Conservation (phyloP, 2,888 invertebrate species). For the Aplocera efformata region DNA sequence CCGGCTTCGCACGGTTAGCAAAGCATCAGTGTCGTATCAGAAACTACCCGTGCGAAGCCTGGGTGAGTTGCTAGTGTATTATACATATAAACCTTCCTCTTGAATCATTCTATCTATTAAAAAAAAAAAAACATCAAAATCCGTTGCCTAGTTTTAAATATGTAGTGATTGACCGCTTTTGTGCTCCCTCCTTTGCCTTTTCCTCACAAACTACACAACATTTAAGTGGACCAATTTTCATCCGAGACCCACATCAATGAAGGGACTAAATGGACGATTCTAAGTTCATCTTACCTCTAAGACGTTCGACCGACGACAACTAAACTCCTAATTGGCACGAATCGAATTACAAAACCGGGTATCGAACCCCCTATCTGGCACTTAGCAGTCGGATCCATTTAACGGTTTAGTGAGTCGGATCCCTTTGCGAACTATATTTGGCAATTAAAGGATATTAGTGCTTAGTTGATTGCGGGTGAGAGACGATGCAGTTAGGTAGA, state of each 20-base stretch:
- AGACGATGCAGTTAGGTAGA: not conserved
- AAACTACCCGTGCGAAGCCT: too few species aligned
- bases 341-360: conserved; percentile 76
- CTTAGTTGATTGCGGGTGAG: conserved; percentile 31
- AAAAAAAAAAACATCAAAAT: too few species aligned
- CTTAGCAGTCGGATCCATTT: conserved; percentile 75
- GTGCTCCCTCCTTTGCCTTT: not conserved
- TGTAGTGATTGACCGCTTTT: too few species aligned
- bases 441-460: conserved; percentile 68
- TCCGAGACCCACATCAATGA: conserved; percentile 24
- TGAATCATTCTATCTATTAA: too few species aligned
- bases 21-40: too few species aligned
- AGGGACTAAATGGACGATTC: conserved; percentile 46
- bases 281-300: conserved; percentile 56
- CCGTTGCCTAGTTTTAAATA: too few species aligned
- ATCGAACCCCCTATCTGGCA: conserved; percentile 76
- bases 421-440: conserved; percentile 70
- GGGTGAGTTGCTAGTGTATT: too few species aligned
- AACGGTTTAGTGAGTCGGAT: conserved; percentile 77
- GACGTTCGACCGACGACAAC: conserved; percentile 62
- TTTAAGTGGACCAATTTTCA: conserved; percentile 25
- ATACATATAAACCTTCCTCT: too few species aligned
- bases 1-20: too few species aligned
- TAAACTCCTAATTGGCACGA: conserved; percentile 75
- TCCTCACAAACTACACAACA: conserved; percentile 12